phyloP scores from a whole-genome alignment of 2,113 vertebrate genomes.

The Harpagus bidentatus region DNA sequence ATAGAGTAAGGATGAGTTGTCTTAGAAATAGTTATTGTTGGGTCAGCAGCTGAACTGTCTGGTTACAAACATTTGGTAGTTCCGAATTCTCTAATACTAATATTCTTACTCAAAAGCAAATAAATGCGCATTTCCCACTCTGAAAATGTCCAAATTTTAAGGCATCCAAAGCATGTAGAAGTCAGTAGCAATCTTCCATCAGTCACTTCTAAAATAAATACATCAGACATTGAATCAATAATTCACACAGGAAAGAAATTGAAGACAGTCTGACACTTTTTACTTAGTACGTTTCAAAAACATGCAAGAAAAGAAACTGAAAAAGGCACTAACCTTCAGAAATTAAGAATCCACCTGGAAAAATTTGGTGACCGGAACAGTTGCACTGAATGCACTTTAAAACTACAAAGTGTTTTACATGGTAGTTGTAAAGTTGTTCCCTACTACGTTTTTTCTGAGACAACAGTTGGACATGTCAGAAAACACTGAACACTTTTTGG shows the following conservation, averaged over 20 bases:
- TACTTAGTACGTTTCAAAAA: neutral
- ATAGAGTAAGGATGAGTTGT: neutral
- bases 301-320: neutral
- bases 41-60: neutral
- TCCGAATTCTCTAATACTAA: neutral
- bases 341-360: neutral
- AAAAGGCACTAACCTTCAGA: neutral
- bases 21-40: neutral
- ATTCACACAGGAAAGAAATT: neutral
- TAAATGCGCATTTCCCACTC: neutral
- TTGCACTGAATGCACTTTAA: neutral
- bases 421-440: neutral
- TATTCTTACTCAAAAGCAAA: neutral
- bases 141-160: neutral
- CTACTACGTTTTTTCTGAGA: neutral
- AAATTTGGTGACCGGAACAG: neutral
- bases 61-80: neutral
- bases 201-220: neutral
- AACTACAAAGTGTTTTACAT: neutral
- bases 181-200: neutral
- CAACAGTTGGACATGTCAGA: neutral
- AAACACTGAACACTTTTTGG: neutral
- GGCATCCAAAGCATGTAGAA: neutral
- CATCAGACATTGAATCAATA: neutral
- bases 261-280: neutral